phyloP scores from a whole-genome alignment of 2,888 invertebrate species.

The Cyrtodaria siliqua region DNA sequence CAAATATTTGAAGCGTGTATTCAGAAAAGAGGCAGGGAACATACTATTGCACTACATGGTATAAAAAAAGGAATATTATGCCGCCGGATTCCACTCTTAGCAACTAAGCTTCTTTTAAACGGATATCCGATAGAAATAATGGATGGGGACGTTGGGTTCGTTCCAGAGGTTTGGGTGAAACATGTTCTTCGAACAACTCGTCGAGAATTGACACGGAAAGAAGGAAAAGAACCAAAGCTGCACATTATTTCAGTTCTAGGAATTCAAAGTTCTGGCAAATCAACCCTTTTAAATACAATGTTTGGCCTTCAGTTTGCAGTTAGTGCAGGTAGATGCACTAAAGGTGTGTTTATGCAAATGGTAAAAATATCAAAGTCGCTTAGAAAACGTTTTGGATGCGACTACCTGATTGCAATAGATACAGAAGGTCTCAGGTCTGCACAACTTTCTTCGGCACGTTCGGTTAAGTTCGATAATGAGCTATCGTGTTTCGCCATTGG shows the following conservation, averaged over 20 bases:
- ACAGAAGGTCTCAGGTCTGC: conserved; percentile 49
- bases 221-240: not conserved
- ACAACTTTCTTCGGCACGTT: conserved; percentile 10
- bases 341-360: conserved; percentile 42
- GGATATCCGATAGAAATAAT: conserved; percentile 28
- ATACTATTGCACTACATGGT: not conserved
- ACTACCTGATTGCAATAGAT: conserved; percentile 43
- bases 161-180: conserved; percentile 9
- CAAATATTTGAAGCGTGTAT: conserved; percentile 25
- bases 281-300: conserved; percentile 41
- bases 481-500: conserved; percentile 44
- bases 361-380: conserved; percentile 3
- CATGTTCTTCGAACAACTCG: not conserved
- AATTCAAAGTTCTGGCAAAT: conserved; percentile 53
- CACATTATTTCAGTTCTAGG: conserved; percentile 40
- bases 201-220: not conserved
- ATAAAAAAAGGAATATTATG: not conserved
- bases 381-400: not conserved
- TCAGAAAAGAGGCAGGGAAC: not conserved
- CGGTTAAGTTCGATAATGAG: conserved; percentile 35
- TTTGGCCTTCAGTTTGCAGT: conserved; percentile 45
- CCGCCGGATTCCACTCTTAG: not conserved
- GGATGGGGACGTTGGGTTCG: conserved; percentile 19
- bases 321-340: conserved; percentile 48
- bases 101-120: conserved; percentile 3